Evolutionary conservation across 2,113 vertebrate genomes (phyloP).

Genomic region (Microcebus tavaratra): DNA sequence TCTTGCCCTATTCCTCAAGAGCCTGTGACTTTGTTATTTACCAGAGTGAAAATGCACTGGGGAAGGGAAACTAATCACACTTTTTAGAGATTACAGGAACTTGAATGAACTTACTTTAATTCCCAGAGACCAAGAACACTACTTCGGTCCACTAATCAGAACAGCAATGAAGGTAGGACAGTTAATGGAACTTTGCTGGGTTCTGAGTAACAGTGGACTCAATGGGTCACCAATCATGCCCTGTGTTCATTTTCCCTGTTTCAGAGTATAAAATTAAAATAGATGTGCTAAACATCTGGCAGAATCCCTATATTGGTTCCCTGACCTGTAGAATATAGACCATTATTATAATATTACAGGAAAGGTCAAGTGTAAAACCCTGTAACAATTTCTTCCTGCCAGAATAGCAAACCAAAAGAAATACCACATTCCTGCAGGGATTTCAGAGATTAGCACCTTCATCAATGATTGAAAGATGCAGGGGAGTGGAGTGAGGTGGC

Average conservation of each 20-base stretch:
- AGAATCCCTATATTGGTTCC: neutral
- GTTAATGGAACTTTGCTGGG: neutral
- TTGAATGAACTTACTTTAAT: neutral
- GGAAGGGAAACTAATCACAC: neutral
- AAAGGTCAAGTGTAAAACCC: neutral
- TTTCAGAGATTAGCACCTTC: neutral
- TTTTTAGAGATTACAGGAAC: neutral
- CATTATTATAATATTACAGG: neutral
- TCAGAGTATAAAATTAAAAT: neutral
- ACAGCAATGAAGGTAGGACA: neutral
- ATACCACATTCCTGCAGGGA: neutral
- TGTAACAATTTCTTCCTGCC: neutral
- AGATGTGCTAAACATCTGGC: neutral
- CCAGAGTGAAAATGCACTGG: neutral
- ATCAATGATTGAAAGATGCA: neutral
- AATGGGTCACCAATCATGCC: neutral
- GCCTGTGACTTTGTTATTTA: neutral
- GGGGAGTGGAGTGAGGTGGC: too few species aligned
- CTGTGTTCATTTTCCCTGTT: neutral
- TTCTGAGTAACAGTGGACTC: neutral
- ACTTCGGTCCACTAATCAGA: neutral
- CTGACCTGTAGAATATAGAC: neutral
- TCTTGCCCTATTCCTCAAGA: neutral
- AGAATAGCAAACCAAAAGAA: neutral
- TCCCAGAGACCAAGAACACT: neutral